Conservation (phyloP, 1,140 invertebrate species). For the Drosophila pectinifera region DNA sequence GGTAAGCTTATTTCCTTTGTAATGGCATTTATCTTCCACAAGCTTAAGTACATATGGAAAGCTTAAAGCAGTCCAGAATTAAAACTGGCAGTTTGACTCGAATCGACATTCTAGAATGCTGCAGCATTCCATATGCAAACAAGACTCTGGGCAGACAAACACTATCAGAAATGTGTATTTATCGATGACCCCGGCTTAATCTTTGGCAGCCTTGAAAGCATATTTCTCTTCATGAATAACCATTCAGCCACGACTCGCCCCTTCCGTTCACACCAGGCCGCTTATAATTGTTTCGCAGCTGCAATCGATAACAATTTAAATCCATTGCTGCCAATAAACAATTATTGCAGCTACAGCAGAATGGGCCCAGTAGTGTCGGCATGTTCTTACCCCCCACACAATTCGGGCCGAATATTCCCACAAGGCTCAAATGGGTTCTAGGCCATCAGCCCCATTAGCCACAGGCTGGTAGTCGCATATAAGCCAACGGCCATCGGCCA, state of each 20-base stretch:
- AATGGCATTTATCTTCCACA: background rate
- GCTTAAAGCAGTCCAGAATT: background rate
- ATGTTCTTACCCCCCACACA: background rate
- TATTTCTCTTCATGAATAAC: constrained; percentile 17
- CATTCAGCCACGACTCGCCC: background rate
- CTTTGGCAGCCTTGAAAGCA: constrained; percentile 7
- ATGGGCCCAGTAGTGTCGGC: constrained; percentile 2
- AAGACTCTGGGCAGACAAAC: constrained; percentile 5
- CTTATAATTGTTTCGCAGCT: constrained; percentile 71
- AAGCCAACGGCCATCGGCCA: constrained; percentile 42
- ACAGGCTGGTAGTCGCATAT: constrained; percentile 45
- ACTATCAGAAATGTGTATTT: constrained; percentile 27
- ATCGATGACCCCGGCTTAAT: constrained; percentile 7
- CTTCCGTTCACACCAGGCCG: constrained; percentile 12
- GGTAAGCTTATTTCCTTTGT: background rate
- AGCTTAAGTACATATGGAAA: background rate
- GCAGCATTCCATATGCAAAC: constrained; percentile 21
- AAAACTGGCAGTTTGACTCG: background rate
- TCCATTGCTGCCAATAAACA: constrained; percentile 80
- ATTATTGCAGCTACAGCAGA: constrained; percentile 70
- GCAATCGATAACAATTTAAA: constrained; percentile 77
- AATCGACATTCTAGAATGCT: background rate
- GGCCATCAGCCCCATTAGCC: constrained; percentile 69
- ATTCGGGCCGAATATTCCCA: constrained; percentile 1
- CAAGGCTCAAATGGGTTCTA: constrained; percentile 46